Evolutionary conservation across 2,888 invertebrate genomes (phyloP), one percentile per base, ranked within the genome.

Genomic region (Hesperia comma): DNA sequence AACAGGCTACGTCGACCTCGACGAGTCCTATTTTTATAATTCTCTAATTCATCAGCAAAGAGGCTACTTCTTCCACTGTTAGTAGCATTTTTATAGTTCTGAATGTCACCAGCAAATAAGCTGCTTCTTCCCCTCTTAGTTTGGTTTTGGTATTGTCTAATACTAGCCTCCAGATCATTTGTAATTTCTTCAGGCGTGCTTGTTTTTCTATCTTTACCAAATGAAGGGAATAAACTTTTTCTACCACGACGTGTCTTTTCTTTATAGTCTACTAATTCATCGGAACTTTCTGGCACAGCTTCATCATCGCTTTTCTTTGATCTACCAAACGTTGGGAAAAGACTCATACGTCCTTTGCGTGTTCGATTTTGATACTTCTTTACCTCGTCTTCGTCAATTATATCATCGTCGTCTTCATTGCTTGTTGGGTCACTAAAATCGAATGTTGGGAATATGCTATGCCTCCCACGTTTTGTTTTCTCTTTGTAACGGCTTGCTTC

Each of bases 1-100:
- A 92, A 94, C 54, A 92, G 77, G 73, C 91, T 93, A 12, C 83
- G 85, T 37, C 92, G 86, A 49, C 93, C 92, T 68, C 83, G 82
- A 73, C 79, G 85, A n/a, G 87, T 90, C 76, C 71, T 87, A 55
- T 88, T 90, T 73, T 79, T 86, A 67, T 91, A 91, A 67, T 79
- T 84, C 68, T 90, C 88, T 71, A 92, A 77, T 53, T 91, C 90
- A 71, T 73, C 82, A 49, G 83, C 79, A 37, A 84, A 81, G 37
- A 79, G 71, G 63, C 81, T 84, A 8, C 73, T 74, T 53, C 81
- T 74, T 10, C 80, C 77, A 56, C 73, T 71, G 68, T 79, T 77
- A 6, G 79, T 79, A 26, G 78, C 72, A 17, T 79, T 78, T 71
- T 73, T 79, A 53, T 82, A 84, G 46, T 74, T 80, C 62, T 83